Evolutionary conservation across 2,797 vertebrate genomes (phyloP).

Genomic region (Garrulus glandarius): DNA sequence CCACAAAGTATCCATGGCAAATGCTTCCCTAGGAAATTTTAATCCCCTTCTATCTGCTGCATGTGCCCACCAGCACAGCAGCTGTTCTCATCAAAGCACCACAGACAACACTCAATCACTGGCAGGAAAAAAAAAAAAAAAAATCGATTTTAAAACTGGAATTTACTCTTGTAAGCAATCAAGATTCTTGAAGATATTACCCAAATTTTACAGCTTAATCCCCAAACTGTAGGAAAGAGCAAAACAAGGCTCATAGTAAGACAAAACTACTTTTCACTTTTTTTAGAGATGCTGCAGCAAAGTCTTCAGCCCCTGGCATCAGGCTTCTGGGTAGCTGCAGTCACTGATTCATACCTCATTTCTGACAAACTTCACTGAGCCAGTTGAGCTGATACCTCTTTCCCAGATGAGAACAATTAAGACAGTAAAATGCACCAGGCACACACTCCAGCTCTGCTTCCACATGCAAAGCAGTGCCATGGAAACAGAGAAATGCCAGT

Average conservation of each 20-base stretch:
- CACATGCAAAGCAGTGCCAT: constrained; percentile 65
- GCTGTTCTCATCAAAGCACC: background rate
- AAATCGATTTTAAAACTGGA: background rate
- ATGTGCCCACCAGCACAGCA: background rate
- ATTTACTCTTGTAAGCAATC: background rate
- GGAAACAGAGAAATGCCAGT: constrained; percentile 61
- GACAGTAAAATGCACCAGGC: background rate
- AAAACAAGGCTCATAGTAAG: background rate
- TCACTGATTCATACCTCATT: background rate
- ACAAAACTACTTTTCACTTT: background rate
- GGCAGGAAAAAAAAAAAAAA: background rate
- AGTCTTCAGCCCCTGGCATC: background rate
- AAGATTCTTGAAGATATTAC: background rate
- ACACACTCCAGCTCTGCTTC: constrained; percentile 24
- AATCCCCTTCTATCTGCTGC: background rate
- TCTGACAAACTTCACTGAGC: constrained; percentile 38
- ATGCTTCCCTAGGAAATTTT: background rate
- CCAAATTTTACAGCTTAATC: background rate
- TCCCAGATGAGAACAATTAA: constrained; percentile 47
- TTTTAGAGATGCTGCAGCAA: background rate
- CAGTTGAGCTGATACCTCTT: constrained; percentile 1
- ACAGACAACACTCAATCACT: background rate
- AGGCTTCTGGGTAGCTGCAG: background rate
- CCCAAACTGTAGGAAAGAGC: background rate
- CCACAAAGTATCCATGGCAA: background rate